phyloP scores from a whole-genome alignment of 2,797 vertebrate genomes.

The Anomalospiza imberbis region DNA sequence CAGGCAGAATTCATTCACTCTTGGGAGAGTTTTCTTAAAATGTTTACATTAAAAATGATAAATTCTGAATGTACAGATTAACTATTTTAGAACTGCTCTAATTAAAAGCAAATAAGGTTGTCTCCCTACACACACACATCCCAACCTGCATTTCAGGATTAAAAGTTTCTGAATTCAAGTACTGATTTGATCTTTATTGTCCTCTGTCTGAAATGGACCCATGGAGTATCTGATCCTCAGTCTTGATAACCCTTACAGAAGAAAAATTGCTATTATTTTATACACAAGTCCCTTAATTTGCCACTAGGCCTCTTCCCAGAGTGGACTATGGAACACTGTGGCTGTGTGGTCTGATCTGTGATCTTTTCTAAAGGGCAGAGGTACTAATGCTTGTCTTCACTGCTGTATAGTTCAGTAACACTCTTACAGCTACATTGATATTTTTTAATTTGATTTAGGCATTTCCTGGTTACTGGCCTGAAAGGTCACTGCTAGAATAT shows the following conservation, averaged over 20 bases:
- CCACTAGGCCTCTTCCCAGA: neutral
- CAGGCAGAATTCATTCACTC: neutral
- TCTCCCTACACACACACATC: neutral
- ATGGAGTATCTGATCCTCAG: neutral
- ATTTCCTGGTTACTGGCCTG: neutral
- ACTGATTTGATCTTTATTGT: neutral
- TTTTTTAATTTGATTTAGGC: neutral
- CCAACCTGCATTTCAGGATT: neutral
- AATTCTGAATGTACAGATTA: neutral
- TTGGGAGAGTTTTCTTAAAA: neutral
- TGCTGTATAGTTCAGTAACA: neutral
- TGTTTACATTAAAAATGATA: neutral
- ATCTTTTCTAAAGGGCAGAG: neutral
- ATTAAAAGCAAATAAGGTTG: neutral
- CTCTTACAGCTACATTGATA: neutral
- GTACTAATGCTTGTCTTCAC: neutral
- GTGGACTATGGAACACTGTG: neutral
- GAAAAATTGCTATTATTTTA: neutral
- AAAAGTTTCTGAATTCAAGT: neutral
- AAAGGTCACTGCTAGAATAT: constrained; percentile 22
- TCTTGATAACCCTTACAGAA: neutral
- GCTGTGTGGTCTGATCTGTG: neutral
- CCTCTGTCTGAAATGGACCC: neutral
- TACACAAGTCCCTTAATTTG: neutral
- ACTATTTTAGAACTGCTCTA: neutral